phyloP scores from a whole-genome alignment of 2,888 invertebrate species.

The Notodonta ziczac region DNA sequence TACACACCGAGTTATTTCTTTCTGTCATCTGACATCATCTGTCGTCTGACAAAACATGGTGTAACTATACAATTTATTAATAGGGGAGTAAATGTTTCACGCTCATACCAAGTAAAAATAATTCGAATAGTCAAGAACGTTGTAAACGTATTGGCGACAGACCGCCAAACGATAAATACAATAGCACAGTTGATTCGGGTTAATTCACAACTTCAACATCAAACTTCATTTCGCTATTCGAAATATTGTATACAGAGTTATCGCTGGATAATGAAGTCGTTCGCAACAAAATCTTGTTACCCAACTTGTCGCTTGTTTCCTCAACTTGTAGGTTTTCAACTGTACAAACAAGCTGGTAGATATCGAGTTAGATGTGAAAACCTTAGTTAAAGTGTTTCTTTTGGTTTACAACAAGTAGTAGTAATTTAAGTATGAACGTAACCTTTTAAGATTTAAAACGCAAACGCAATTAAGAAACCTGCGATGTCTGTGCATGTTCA shows the following conservation, averaged over 20 bases:
- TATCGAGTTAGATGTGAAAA: conserved; percentile 22
- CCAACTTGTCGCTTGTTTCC: conserved; percentile 23
- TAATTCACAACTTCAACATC: conserved; percentile 14
- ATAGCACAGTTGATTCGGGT: conserved; percentile 11
- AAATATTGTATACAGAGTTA: conserved; percentile 36
- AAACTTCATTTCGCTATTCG: conserved; percentile 40
- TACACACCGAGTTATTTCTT: too few species aligned
- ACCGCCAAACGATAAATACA: background rate
- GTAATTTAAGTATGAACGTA: too few species aligned
- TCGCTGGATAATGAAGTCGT: conserved; percentile 31
- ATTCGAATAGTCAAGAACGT: too few species aligned
- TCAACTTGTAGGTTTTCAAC: conserved; percentile 16
- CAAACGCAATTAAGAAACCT: too few species aligned
- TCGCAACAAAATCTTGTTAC: conserved; percentile 38
- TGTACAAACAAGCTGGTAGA: conserved; percentile 23
- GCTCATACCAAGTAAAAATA: too few species aligned
- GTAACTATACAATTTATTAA: too few species aligned
- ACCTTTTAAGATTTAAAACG: too few species aligned
- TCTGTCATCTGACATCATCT: too few species aligned
- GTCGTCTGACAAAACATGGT: too few species aligned
- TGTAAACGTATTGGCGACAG: too few species aligned
- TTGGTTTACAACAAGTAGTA: conserved; percentile 7
- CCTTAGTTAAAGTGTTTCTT: conserved; percentile 39
- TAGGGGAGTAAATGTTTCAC: too few species aligned
- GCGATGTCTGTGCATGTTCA: too few species aligned